phyloP scores from a whole-genome alignment of 1,140 invertebrate genomes.

The silkworm (Bombyx mori) region DNA sequence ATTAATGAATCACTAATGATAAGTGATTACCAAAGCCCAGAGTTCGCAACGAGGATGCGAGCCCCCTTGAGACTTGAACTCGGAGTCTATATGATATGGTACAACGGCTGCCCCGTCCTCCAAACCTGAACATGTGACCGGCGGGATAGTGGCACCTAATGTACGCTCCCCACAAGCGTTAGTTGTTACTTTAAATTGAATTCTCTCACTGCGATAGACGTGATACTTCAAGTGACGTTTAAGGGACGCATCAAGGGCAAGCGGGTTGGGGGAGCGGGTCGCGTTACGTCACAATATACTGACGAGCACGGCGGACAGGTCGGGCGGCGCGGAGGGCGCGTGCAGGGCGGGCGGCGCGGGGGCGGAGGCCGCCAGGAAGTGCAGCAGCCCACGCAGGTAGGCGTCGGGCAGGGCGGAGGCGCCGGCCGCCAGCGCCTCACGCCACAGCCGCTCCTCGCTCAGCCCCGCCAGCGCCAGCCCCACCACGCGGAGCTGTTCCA shows the following conservation, averaged over 20 bases:
- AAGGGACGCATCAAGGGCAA: not conserved
- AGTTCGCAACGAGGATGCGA: no score
- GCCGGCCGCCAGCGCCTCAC: conserved; percentile 84
- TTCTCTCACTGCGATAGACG: no score
- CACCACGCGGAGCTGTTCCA: conserved; percentile 75
- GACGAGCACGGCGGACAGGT: conserved; percentile 39
- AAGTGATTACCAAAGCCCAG: no score
- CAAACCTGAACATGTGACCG: not conserved
- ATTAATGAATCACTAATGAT: no score
- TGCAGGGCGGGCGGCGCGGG: conserved; percentile 15
- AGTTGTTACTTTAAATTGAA: no score
- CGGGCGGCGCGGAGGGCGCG: conserved; percentile 23
- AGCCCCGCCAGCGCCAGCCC: conserved; percentile 94
- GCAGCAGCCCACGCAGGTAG: conserved; percentile 92
- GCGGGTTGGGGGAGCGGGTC: conserved; percentile 19
- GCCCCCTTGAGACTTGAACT: no score
- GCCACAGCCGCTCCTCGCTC: conserved; percentile 87
- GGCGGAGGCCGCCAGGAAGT: conserved; percentile 83
- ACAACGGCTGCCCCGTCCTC: not conserved
- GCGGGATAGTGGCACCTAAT: no score
- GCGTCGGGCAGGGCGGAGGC: conserved; percentile 86
- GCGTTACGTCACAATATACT: not conserved
- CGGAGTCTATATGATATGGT: not conserved
- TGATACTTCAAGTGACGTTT: no score
- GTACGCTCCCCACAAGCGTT: no score